Evolutionary conservation across 2,888 invertebrate species (phyloP).

Genomic region (Mycalesis mineus): DNA sequence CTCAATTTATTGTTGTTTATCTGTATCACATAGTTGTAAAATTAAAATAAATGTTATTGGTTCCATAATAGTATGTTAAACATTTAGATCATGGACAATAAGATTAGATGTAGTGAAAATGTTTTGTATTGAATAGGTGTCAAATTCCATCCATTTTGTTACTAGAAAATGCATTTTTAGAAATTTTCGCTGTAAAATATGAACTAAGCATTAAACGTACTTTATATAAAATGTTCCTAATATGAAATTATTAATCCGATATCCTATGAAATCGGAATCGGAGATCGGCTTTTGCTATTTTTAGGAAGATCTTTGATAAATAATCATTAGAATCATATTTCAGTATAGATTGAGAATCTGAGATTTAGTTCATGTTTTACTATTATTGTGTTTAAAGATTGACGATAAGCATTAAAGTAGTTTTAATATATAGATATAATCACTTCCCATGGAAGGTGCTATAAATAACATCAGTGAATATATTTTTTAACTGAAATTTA

Average conservation of each 20-base stretch:
- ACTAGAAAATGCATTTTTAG: slow-evolving; percentile 19
- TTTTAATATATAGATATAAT: slow-evolving; percentile 7
- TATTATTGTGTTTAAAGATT: slow-evolving; percentile 12
- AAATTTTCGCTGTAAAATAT: slow-evolving; percentile 23
- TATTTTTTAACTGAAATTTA: neutral
- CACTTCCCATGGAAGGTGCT: slow-evolving; percentile 61
- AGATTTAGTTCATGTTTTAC: slow-evolving; percentile 21
- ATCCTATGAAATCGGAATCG: neutral
- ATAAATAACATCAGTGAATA: slow-evolving; percentile 19
- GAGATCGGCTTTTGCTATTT: neutral
- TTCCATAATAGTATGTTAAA: slow-evolving; percentile 4
- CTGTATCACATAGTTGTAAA: neutral
- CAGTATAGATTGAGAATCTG: neutral
- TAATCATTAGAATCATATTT: neutral
- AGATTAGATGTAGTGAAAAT: slow-evolving; percentile 37
- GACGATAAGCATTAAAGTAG: slow-evolving; percentile 18
- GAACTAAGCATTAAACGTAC: slow-evolving; percentile 19
- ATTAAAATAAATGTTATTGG: neutral
- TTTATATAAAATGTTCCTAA: slow-evolving; percentile 23
- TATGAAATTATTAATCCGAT: neutral
- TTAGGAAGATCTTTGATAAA: neutral
- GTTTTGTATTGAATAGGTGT: slow-evolving; percentile 40
- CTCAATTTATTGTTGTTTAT: neutral
- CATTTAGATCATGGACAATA: slow-evolving; percentile 42
- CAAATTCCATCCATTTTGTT: slow-evolving; percentile 51